These are phyloP conservation scores for Trinorchestia longiramus DNA, from an alignment of 1,140 invertebrate genomes.

Conservation along the genomic window DNA sequence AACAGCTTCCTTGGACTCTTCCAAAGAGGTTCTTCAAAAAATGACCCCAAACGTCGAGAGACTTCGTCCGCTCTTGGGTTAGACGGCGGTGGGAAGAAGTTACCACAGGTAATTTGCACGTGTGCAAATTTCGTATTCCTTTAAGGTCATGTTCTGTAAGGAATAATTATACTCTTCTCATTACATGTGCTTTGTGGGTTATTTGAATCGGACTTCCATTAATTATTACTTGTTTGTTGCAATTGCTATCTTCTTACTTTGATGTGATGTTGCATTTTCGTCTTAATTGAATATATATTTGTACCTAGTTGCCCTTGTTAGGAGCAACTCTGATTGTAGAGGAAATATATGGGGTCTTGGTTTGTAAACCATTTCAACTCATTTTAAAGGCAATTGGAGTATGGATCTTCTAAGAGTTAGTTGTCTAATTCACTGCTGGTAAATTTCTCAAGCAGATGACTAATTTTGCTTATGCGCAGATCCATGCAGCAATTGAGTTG, in stretches of 20 bases:
- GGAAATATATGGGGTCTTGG: not conserved
- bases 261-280: not conserved
- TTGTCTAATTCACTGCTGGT: not conserved
- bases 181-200: not conserved
- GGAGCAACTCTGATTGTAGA: not conserved
- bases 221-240: not conserved
- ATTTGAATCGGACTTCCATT: not conserved
- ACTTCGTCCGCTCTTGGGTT: not conserved
- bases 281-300: not conserved
- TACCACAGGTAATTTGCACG: constrained; percentile 2
- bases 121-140: not conserved
- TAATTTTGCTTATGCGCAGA: not conserved
- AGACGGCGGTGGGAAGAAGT: not conserved
- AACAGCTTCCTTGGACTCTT: not conserved
- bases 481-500: not conserved
- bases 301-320: not conserved
- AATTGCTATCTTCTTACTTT: not conserved
- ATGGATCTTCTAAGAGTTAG: not conserved
- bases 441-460: not conserved
- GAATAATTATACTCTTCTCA: not conserved
- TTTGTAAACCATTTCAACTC: not conserved
- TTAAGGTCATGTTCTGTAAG: not conserved
- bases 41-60: not conserved
- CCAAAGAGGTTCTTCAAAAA: not conserved
- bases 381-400: not conserved